Evolutionary conservation across 2,797 vertebrate genomes (phyloP), one percentile per base, ranked within the genome.

Genomic region (Meriones psammophilus): DNA sequence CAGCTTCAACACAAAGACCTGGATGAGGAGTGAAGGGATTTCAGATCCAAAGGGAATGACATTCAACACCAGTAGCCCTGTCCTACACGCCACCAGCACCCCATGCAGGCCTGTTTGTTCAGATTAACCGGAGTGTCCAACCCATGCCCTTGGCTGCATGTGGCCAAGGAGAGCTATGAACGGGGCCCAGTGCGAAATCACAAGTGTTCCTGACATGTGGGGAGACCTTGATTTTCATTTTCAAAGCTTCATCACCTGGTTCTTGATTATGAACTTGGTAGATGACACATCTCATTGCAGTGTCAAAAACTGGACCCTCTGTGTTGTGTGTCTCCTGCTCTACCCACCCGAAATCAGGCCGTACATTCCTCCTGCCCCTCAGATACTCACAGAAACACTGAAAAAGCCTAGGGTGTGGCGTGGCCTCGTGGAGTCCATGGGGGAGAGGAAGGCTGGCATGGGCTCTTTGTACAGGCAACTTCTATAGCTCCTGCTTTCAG

Each of bases 1-100:
- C 1, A 42, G 4, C 42, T 68, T 66, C 60, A 71, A 33, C 36
- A 68, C 9, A 13, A 3, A 64, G 46, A 15, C 42, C 28, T 9
- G 2, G 8, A 22, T 73, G 24, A 15, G 3, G 3, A 8, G 17
- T 4, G n/a, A 3, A 30, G 28, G 60, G 4, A 42, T 13, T 42
- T 60, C 42, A 50, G 36, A 10, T 22, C 64, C 28, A 42, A 54
- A 88, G 26, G 33, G 42, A 78, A 42, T 28, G 28, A 46, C 1
- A 68, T 64, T 4, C 7, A 28, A 42, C 50, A 36, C 30, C 5
- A 9, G 15, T 28, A 58, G 3, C 8, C 20, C 39, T 2, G n/a
- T 85, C n/a, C 15, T 17, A 0, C 1, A 2, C 5, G 0, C 24
- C 2, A 33, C 8, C 5, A 2, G 33, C 18, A 62, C 3, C n/a